Evolutionary conservation across 2,888 invertebrate species (phyloP), one percentile per base, ranked within the genome.

Genomic region (Prenolepis imparis): DNA sequence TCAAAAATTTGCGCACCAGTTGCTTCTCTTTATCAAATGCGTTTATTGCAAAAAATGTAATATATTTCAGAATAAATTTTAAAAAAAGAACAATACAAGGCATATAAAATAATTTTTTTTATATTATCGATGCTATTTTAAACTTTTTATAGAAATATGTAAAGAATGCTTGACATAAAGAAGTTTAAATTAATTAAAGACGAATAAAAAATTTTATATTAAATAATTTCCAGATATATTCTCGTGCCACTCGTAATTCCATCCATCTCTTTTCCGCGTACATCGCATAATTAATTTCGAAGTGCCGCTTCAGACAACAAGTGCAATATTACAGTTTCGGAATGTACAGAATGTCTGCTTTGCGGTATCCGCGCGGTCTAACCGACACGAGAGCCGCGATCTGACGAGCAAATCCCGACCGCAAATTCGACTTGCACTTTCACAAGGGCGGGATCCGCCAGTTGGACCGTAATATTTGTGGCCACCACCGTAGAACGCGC

Each of bases 391-490:
- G 75, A 74, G 63, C 63, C 55, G 81, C 81, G 75, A 81, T 81
- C 81, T 74, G 64, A 81, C 64, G 75, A 63, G 81, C 73, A 64
- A 77, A 55, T 70, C 80, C 64, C 64, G n/a, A 41, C 68, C 81
- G 44, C 80, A 81, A 83, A 70, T 81, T 81, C 83, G 36, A 48
- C 81, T 75, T 81, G 66, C 64, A 83, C 73, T 83, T 83, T 80
- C 81, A 64, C 28, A 21, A 67, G 74, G 82, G 72, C 52, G 61
- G 57, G 82, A 83, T 88, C 72, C 12, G 36, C 32, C 24, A 36
- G 44, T 70, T 72, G 72, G 81, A 72, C 82, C 28, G 85, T 82
- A 85, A 88, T 89, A 83, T 87, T 85, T 83, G 88, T 57, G 88
- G 88, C 84, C 64, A 75, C 84, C 61, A 75, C 55, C 21, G n/a